A percentile compares a stretch with the other conserved stretches of the same genome.
These are phyloP conservation scores for Limanda limanda DNA, from an alignment of 2,113 vertebrate genomes.

Conservation along the genomic window DNA sequence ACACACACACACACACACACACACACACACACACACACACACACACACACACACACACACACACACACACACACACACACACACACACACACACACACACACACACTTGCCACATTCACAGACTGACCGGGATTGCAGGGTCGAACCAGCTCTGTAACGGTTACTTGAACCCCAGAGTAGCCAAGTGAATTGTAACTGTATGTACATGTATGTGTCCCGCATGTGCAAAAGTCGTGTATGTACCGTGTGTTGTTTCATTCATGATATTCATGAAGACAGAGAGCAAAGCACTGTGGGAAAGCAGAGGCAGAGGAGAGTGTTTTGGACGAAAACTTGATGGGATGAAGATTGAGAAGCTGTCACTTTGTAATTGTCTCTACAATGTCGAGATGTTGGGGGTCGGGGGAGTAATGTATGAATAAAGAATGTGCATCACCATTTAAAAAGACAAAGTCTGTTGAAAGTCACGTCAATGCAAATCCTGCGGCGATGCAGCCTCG, in stretches of 20 bases:
- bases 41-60: not conserved
- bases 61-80: too few relatives aligned
- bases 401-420: constrained; percentile 45
- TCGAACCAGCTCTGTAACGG: constrained; percentile 2
- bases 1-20: too few relatives aligned
- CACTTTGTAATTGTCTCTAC: constrained; percentile 47
- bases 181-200: constrained; percentile 38
- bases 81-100: not conserved
- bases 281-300: constrained; percentile 36
- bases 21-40: too few relatives aligned
- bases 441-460: not conserved
- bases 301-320: not conserved
- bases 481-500: not conserved
- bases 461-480: not conserved
- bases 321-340: not conserved
- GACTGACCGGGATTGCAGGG: not conserved
- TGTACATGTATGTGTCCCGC: constrained; percentile 55
- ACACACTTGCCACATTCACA: too few relatives aligned
- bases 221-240: constrained; percentile 55
- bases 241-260: constrained; percentile 67
- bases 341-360: constrained; percentile 21
- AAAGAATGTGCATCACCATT: constrained; percentile 67
- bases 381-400: too few relatives aligned
- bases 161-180: constrained; percentile 29
- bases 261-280: constrained; percentile 74